Evolutionary conservation across 2,888 invertebrate genomes (phyloP), one percentile per base, ranked within the genome.

Genomic region (Dolomedes plantarius): DNA sequence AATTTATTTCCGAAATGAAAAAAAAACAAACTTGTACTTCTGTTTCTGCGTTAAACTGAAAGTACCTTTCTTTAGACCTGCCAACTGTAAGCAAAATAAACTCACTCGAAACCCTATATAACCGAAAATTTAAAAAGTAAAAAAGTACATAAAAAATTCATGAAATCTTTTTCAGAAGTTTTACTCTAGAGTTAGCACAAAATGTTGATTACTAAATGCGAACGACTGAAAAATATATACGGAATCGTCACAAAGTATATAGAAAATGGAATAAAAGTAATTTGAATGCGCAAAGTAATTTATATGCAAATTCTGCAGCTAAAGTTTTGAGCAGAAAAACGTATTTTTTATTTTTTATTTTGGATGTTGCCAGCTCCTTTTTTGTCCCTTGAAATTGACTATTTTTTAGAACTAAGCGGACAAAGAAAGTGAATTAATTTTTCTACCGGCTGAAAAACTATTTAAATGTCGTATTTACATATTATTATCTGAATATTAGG

Each of bases 241-340:
- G 56, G 23, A 56, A 23, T 56, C 27, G 28, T 46, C 62, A 73
- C 27, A 72, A 81, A 36, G 36, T 67, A 67, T 32, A 32, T 31
- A 83, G 36, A 72, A 31, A 76, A 72, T 32, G 50, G 41, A 64
- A 82, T 80, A 74, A 78, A 85, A 85, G 41, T 50, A 65, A 67
- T 78, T 72, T 29, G 67, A 72, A 85, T 71, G 39, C 73, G 46
- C 28, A 72, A 46, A 73, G 72, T 77, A 85, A 85, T 85, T 85
- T 85, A 85, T 85, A 85, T 85, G 83, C 83, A 85, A 85, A 85
- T 85, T 73, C 29, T 39, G 29, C 6, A 73, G 77, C 56, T n/a
- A 11, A 72, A 56, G 23, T 72, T 71, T 72, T 56, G 41, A 41
- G 28, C 36, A 19, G 39, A 36, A 16, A 28, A 23, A 36, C n/a